phyloP scores from a whole-genome alignment of 2,797 vertebrate genomes.

The Poecilia wingei region DNA sequence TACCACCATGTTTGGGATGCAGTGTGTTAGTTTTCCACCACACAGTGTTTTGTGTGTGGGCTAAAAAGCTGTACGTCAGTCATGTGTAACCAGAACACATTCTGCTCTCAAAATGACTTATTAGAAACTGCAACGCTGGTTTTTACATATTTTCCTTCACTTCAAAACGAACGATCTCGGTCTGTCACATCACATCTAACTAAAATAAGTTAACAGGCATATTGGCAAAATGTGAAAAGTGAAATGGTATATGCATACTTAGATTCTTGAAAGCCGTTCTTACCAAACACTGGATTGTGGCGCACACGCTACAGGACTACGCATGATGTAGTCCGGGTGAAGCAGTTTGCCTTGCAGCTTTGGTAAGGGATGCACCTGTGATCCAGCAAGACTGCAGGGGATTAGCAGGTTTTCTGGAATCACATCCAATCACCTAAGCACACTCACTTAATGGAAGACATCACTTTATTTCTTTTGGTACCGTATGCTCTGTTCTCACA shows the following conservation, averaged over 20 bases:
- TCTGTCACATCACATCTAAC: background rate
- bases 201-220: background rate
- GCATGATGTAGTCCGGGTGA: constrained; percentile 31
- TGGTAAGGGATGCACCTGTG: constrained; percentile 60
- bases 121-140: background rate
- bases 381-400: constrained; percentile 67
- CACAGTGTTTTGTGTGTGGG: background rate
- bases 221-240: background rate
- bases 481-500: constrained; percentile 39
- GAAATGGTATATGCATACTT: background rate
- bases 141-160: background rate
- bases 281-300: background rate
- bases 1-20: background rate
- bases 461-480: constrained; percentile 51
- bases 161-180: background rate
- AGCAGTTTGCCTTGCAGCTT: constrained; percentile 73
- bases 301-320: constrained; percentile 13
- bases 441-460: constrained; percentile 69
- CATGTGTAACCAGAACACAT: background rate
- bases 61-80: background rate
- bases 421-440: constrained; percentile 62
- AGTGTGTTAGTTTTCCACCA: background rate
- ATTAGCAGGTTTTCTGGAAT: constrained; percentile 70
- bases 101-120: background rate
- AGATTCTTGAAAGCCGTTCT: background rate